phyloP scores from a whole-genome alignment of 2,888 invertebrate genomes.

The Plutella xylostella region DNA sequence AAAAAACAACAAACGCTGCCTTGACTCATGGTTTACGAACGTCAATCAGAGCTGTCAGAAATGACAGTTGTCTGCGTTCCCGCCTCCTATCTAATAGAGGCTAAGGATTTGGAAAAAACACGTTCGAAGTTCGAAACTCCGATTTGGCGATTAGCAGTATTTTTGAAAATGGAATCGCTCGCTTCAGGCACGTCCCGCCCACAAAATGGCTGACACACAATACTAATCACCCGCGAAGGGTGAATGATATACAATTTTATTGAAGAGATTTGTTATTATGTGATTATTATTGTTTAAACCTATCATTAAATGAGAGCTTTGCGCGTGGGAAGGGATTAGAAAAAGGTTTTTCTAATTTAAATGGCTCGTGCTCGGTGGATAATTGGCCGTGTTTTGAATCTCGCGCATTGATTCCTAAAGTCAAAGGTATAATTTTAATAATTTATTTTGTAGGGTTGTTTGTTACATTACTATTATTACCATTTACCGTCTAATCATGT shows the following conservation, averaged over 20 bases:
- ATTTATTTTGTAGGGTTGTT: too few relatives aligned
- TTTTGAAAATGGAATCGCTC: slow-evolving; percentile 67
- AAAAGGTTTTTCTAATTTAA: slow-evolving; percentile 51
- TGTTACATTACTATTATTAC: too few relatives aligned
- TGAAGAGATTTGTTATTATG: slow-evolving; percentile 67
- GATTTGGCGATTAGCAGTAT: slow-evolving; percentile 66
- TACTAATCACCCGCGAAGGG: slow-evolving; percentile 64
- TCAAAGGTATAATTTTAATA: too few relatives aligned
- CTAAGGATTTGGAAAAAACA: slow-evolving; percentile 65
- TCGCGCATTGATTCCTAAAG: too few relatives aligned
- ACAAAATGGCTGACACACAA: slow-evolving; percentile 56
- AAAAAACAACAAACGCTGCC: slow-evolving; percentile 15
- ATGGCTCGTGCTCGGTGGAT: slow-evolving; percentile 60
- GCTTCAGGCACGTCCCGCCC: slow-evolving; percentile 62
- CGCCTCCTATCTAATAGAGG: slow-evolving; percentile 49
- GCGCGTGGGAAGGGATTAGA: slow-evolving; percentile 67
- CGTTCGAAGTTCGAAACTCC: slow-evolving; percentile 61
- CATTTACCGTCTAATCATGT: too few relatives aligned
- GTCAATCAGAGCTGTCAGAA: slow-evolving; percentile 66
- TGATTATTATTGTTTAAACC: slow-evolving; percentile 31
- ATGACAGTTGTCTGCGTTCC: slow-evolving; percentile 64
- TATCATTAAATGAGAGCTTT: slow-evolving; percentile 58
- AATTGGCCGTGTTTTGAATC: too few relatives aligned
- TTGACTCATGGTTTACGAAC: slow-evolving; percentile 57
- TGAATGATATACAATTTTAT: slow-evolving; percentile 68